Evolutionary conservation across 2,113 vertebrate genomes (phyloP).

Genomic region (Dryoscopus gambensis): DNA sequence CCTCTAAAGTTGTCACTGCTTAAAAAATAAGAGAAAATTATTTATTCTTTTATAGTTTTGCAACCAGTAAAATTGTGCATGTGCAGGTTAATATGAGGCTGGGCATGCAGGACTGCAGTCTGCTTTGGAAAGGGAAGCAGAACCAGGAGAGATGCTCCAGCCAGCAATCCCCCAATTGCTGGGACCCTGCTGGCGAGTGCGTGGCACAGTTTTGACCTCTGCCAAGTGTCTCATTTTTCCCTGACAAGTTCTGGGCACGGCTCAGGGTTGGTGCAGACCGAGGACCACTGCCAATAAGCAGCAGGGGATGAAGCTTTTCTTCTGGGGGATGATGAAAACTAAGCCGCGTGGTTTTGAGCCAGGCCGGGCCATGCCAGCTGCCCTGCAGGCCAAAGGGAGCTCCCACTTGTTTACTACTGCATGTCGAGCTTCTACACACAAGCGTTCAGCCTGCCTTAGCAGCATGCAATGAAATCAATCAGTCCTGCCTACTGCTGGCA

Average conservation of each 20-base stretch:
- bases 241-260: conserved; percentile 39
- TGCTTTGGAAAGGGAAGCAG: neutral
- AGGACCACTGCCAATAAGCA: conserved; percentile 8
- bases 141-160: neutral
- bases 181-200: neutral
- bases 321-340: neutral
- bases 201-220: conserved; percentile 20
- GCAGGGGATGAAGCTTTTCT: neutral
- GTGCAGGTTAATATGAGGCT: neutral
- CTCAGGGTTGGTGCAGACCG: neutral
- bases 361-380: neutral
- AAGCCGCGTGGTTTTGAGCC: neutral
- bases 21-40: neutral
- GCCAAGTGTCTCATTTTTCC: conserved; percentile 27
- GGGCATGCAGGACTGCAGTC: neutral
- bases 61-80: neutral
- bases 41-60: neutral
- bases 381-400: neutral
- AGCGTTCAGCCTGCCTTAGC: neutral
- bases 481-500: neutral
- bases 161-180: neutral
- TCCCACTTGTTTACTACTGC: neutral
- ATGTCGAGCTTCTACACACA: neutral
- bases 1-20: neutral
- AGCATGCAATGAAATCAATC: neutral